A percentile compares a stretch with the other conserved stretches of the same genome.
Evolutionary conservation across 2,113 vertebrate species (phyloP).

Genomic region (Lota lota): DNA sequence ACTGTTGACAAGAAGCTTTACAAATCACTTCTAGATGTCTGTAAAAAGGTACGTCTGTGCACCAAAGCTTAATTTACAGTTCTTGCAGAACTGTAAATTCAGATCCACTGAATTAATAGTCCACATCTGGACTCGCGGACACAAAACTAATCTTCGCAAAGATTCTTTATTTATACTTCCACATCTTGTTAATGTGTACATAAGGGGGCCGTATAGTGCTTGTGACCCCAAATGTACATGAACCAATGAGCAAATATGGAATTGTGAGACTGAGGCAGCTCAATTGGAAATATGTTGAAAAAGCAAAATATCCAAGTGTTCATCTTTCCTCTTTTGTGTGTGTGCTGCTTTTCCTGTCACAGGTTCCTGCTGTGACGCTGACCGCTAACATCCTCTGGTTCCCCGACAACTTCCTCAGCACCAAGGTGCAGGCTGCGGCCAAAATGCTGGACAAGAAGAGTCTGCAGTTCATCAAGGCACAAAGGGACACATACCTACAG

Average conservation of each 20-base stretch:
- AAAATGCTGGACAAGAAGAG: conserved; percentile 94
- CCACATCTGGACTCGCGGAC: too few species aligned
- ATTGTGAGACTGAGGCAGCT: too few species aligned
- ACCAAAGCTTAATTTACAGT: not conserved
- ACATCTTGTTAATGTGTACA: too few species aligned
- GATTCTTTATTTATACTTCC: too few species aligned
- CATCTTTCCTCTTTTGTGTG: not conserved
- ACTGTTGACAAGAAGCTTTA: conserved; percentile 94
- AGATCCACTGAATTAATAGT: too few species aligned
- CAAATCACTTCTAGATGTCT: conserved; percentile 89
- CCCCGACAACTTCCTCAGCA: conserved; percentile 87
- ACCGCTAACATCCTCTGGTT: conserved; percentile 97
- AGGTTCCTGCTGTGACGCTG: conserved; percentile 96
- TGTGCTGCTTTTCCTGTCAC: not conserved
- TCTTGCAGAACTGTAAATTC: not conserved
- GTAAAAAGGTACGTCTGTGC: conserved; percentile 85
- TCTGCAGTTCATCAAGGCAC: conserved; percentile 79
- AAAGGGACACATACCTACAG: conserved; percentile 87
- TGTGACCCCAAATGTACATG: too few species aligned
- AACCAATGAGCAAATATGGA: too few species aligned
- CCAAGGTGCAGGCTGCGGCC: conserved; percentile 87
- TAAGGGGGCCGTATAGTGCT: too few species aligned
- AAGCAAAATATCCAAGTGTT: too few species aligned
- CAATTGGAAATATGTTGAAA: too few species aligned
- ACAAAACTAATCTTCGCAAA: not conserved